Base-by-base conservation (phyloP, 2,888 invertebrate species). In the Acrocyrtus sp. region DNA sequence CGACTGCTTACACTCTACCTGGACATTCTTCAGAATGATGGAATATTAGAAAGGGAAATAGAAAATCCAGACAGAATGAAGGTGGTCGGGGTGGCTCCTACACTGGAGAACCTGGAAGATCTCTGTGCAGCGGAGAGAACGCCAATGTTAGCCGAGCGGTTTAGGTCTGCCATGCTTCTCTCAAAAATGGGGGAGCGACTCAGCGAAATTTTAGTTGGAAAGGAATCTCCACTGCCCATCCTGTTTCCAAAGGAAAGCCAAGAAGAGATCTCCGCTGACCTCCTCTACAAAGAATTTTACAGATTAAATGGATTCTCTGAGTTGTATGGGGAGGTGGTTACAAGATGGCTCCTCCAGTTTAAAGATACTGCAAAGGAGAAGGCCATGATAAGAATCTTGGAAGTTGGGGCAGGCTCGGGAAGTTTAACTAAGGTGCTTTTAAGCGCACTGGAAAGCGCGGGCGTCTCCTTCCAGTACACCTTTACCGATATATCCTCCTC, bases 401-500 rank as follows among this genome's bases (percentile, higher is more conserved):
- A 67, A 48, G 48, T 67, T 34, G 67, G 67, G 2, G 57, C 67
- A 5, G 67, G 67, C 34, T 57, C 67, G 4, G 67, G 67, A 57
- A 50, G 48, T 34, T 58, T 29, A 10, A 67, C 67, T 2, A 19
- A 21, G 1, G 17, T 47, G 15, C 8, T 60, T 22, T 34, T 73
- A 17, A n/a, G 27, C 1, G 50, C 50, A 15, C 24, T 73, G 19
- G 50, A 60, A 12, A 47, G 61, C 6, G n/a, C 56, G n/a, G 27
- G 24, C 1, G 10, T 67, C 5, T 19, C n/a, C 6, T 73, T 45
- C 24, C 24, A 53, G 19, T 73, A 67, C 66, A 67, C 66, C 0
- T 73, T 48, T 50, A 73, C 72, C 4, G 72, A 73, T 19, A 61
- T 73, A 12, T 73, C 72, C 0, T 17, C 61, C 12, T 56, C 47